Evolutionary conservation across 2,113 vertebrate species (phyloP), one percentile per base, ranked within the genome.

Genomic region (Scalopus aquaticus): DNA sequence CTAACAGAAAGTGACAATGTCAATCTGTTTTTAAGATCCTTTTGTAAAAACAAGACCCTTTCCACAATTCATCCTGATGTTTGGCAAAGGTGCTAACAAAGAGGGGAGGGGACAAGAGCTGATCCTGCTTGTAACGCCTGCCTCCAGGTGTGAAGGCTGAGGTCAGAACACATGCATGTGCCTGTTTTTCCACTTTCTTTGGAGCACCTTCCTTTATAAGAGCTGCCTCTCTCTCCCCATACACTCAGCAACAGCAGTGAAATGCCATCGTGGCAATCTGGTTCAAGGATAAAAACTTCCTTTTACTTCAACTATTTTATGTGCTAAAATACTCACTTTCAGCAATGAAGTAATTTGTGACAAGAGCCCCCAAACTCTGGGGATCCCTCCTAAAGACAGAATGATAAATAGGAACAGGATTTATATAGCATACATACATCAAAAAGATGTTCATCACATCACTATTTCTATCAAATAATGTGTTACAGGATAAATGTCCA

Each of bases 301-400:
- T 90, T 90, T 94, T 42, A 79, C 32, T 78, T 35, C 44, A 87
- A 24, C n/a, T 80, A 56, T 19, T 77, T 92, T 49, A 73, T 69
- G 13, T 92, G 46, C 72, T 89, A 74, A 79, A 76, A 88, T 70
- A 67, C 9, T 88, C n/a, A 56, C 60, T 79, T 94, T 30, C 39
- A 94, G 7, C 35, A 90, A 81, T 4, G 3, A 92, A 26, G 76
- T 19, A 65, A 30, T 70, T 78, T 81, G 44, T 90, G 51, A 92
- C 49, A 56, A 80, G 81, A 88, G 32, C 4, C 12, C n/a, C 64
- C 51, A 42, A 54, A 42, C 84, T 94, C 46, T n/a, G 51, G 42
- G 16, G 72, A 74, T 77, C 67, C 60, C 39, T 84, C 35, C 70
- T 46, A n/a, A 80, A 26, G 58, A 64, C 79, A 32, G 9, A 78